Conservation (phyloP, 92 coral and sea anemone species). For the Zoanthus sansibaricus region DNA sequence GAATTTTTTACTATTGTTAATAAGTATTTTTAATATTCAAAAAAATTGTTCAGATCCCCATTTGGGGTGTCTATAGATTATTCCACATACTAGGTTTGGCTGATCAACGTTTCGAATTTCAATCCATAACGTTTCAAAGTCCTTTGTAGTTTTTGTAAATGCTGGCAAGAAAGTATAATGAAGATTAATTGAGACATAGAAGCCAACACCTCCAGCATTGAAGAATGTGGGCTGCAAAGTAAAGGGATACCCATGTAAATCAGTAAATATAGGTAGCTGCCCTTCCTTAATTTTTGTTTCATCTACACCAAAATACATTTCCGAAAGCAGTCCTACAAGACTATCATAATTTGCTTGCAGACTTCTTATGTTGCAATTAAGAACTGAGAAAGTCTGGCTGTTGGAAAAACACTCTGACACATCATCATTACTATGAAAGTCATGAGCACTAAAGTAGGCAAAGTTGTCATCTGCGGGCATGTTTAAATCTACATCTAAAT, state of each 20-base stretch:
- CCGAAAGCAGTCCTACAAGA: constrained; percentile 31
- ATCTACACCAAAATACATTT: constrained; percentile 23
- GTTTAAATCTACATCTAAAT: constrained; percentile 59
- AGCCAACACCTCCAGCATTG: too few species aligned
- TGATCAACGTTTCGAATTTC: constrained; percentile 28
- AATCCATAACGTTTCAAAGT: constrained; percentile 48
- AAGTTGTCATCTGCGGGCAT: constrained; percentile 64
- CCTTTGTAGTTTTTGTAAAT: constrained; percentile 30
- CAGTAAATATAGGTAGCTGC: constrained; percentile 17
- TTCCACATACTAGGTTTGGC: constrained; percentile 35
- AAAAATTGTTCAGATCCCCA: constrained; percentile 8
- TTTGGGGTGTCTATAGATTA: constrained; percentile 54
- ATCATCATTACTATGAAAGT: constrained; percentile 60
- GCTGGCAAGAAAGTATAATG: background rate
- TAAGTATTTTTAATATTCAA: constrained; percentile 47
- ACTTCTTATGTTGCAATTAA: constrained; percentile 48
- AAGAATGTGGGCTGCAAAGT: constrained; percentile 21
- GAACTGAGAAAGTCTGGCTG: constrained; percentile 8
- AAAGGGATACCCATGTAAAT: constrained; percentile 34
- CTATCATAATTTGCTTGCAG: constrained; percentile 42
- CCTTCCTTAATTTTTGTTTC: constrained; percentile 39
- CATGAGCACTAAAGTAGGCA: constrained; percentile 64
- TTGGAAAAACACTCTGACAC: constrained; percentile 44
- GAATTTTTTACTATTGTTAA: constrained; percentile 47
- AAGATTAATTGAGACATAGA: too few species aligned